Evolutionary conservation across 2,888 invertebrate species (phyloP).

Genomic region (Mantis religiosa): DNA sequence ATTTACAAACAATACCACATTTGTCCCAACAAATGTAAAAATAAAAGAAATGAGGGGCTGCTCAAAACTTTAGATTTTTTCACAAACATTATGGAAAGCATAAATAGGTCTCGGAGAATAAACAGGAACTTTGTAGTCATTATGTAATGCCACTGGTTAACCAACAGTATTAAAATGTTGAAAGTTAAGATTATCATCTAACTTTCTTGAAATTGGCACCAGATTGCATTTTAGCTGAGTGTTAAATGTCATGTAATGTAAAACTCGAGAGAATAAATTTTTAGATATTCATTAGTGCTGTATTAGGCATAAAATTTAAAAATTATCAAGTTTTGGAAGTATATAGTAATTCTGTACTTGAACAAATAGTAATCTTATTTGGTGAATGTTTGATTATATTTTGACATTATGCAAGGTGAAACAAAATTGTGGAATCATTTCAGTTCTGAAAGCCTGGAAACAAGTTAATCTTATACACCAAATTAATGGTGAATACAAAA

Average conservation of each 20-base stretch:
- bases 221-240: neutral
- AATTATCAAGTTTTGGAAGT: neutral
- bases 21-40: neutral
- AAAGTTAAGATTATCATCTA: neutral
- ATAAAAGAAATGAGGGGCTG: neutral
- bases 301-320: neutral
- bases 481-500: neutral
- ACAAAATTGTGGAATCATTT: neutral
- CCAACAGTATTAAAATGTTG: neutral
- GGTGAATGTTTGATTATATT: neutral
- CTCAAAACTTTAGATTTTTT: neutral
- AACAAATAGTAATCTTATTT: neutral
- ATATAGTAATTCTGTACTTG: neutral
- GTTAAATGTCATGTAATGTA: neutral
- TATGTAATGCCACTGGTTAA: neutral
- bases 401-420: neutral
- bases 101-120: neutral
- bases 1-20: neutral
- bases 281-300: neutral
- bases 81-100: neutral
- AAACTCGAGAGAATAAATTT: neutral
- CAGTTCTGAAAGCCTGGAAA: neutral
- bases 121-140: neutral
- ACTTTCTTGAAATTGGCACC: neutral
- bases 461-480: neutral